Base-by-base conservation (phyloP, 2,797 vertebrate genomes). In the Scomberomorus guttatus region DNA sequence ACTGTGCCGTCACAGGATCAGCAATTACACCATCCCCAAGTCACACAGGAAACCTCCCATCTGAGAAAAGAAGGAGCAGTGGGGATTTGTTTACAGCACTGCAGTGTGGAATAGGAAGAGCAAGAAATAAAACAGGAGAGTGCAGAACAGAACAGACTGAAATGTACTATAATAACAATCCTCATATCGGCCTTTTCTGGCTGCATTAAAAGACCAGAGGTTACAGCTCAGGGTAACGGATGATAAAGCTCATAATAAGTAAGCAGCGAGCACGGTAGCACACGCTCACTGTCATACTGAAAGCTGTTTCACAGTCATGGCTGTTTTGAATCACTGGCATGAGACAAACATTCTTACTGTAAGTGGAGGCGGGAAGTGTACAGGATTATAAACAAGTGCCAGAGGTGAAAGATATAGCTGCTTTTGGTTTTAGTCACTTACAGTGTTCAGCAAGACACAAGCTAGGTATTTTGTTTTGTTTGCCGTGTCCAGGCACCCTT, bases 11-110 rank as follows among this genome's bases (percentile, higher is more conserved):
- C 52, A 76, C 27, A 69, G 65, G 71, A 87, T 86, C 27, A 79
- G 63, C 74, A 67, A 84, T 85, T 72, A 79, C 77, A 37, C 55
- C 79, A 77, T 79, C 83, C 61, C 68, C 1, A 66, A 85, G 79
- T 73, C 80, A 67, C 80, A 87, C 85, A 89, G 87, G 88, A 93
- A 92, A 57, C 64, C 71, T 76, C 75, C 80, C 64, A 69, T 88
- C 77, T 73, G 65, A 57, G 71, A n/a, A 34, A 15, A 61, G 51
- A 0, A 0, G 71, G 15, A 64, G 69, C 59, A 52, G 77, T 48
- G 54, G 62, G 54, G 51, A 73, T 77, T 32, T 54, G 56, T 67
- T 75, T 46, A 75, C 56, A 74, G 60, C 34, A 24, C 65, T 17
- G 34, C 4, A 18, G 71, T 4, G 1, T 3, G 20, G 50, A 66